Evolutionary conservation across 2,113 vertebrate genomes (phyloP).

Genomic region (Brienomyrus brachyistius): DNA sequence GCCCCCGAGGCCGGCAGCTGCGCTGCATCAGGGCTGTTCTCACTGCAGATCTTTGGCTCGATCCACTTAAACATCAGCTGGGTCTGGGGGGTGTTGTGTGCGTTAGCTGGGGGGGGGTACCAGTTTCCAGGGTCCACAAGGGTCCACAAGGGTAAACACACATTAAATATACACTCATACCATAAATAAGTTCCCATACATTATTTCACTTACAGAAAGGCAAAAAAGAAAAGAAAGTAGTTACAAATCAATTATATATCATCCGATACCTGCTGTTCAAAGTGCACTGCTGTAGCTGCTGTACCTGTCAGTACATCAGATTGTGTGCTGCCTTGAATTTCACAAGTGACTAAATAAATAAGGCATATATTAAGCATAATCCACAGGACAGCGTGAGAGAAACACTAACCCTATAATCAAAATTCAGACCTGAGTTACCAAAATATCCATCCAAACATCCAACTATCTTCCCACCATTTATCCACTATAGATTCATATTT

Average conservation of each 20-base stretch:
- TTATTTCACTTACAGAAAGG: neutral
- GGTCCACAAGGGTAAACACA: neutral
- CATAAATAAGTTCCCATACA: neutral
- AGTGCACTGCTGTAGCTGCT: neutral
- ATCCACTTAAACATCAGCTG: conserved; percentile 95
- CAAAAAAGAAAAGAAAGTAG: neutral
- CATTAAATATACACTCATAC: neutral
- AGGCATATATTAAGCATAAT: neutral
- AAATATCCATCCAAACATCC: neutral
- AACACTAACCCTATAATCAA: neutral
- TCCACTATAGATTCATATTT: neutral
- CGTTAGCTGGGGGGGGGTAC: neutral
- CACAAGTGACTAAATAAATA: neutral
- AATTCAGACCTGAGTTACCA: neutral
- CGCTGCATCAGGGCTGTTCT: conserved; percentile 58
- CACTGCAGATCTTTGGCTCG: conserved; percentile 82
- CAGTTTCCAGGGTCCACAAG: neutral
- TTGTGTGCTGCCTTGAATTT: neutral
- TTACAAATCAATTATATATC: neutral
- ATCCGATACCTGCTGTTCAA: neutral
- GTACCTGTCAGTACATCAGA: neutral
- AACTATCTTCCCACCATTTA: neutral
- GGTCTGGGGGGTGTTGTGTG: conserved; percentile 61
- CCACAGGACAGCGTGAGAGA: neutral
- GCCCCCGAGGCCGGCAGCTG: conserved; percentile 70